phyloP scores from a whole-genome alignment of 2,113 vertebrate species.

The Eonycteris spelaea region DNA sequence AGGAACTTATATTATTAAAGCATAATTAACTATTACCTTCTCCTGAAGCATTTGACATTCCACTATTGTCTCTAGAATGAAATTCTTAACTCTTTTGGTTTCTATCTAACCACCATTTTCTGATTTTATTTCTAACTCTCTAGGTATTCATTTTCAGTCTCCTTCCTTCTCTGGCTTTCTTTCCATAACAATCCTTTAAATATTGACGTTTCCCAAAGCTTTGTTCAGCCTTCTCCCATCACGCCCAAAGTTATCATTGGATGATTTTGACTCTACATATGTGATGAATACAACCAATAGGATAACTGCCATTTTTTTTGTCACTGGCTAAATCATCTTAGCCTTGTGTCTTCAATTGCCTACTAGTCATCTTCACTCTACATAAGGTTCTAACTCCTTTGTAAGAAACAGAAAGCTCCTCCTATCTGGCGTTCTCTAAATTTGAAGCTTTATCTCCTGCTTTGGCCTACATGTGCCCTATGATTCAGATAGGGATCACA shows the following conservation, averaged over 20 bases:
- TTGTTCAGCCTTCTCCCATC: background rate
- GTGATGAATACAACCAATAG: background rate
- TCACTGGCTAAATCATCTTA: background rate
- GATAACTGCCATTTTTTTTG: background rate
- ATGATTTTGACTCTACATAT: background rate
- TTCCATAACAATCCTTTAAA: background rate
- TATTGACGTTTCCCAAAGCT: background rate
- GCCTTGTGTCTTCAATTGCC: background rate
- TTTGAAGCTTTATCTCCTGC: background rate
- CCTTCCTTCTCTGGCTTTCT: background rate
- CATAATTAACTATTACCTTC: background rate
- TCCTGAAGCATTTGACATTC: background rate
- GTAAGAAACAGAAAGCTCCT: background rate
- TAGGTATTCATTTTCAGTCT: background rate
- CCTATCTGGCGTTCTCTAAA: background rate
- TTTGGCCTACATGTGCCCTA: background rate
- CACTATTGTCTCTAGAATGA: background rate
- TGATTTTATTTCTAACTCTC: background rate
- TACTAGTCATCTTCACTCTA: background rate
- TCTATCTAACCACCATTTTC: background rate
- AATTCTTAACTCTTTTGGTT: background rate
- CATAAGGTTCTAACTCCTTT: background rate
- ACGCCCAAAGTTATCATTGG: background rate
- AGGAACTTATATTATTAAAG: background rate
- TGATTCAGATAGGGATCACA: background rate